Percentiles rank a stretch among this genome's conserved stretches.
Evolutionary conservation across 2,113 vertebrate genomes (phyloP).

Genomic region (Varanus komodoensis): DNA sequence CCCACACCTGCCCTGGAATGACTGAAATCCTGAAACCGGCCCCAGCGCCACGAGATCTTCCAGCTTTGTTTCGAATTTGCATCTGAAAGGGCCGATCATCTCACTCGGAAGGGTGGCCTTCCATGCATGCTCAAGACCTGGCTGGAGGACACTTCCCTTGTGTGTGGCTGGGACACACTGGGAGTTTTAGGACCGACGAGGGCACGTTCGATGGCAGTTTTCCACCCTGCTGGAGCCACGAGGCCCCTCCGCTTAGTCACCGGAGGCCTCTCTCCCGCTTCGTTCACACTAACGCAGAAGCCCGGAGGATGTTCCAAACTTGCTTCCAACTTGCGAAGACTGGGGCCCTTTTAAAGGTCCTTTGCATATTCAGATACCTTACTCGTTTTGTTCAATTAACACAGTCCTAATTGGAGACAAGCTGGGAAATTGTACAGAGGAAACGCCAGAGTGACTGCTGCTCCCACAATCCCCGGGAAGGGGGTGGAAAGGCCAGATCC

Average conservation of each 20-base stretch:
- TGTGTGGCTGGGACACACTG: no score
- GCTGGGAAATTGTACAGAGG: constrained; percentile 63
- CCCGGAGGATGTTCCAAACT: constrained; percentile 66
- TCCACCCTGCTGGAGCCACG: constrained; percentile 28
- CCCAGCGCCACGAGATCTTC: background rate
- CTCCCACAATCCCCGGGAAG: constrained; percentile 47
- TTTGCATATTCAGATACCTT: constrained; percentile 63
- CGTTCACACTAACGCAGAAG: constrained; percentile 58
- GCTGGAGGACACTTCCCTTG: no score
- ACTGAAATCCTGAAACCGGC: constrained; percentile 65
- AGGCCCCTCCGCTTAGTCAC: constrained; percentile 63
- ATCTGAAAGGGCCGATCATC: constrained; percentile 66
- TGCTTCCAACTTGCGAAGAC: constrained; percentile 63
- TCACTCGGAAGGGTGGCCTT: background rate
- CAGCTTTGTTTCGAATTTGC: constrained; percentile 47
- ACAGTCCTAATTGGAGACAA: constrained; percentile 61
- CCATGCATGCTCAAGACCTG: no score
- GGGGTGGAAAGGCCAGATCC: constrained; percentile 61
- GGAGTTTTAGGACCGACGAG: no score
- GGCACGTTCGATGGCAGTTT: constrained; percentile 54
- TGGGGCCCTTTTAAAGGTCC: constrained; percentile 64
- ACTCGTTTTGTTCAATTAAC: constrained; percentile 53
- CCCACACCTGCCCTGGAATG: constrained; percentile 11
- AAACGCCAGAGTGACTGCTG: constrained; percentile 57
- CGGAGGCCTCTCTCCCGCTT: constrained; percentile 53